phyloP scores from a whole-genome alignment of 2,797 vertebrate species.

The Acanthopagrus latus region DNA sequence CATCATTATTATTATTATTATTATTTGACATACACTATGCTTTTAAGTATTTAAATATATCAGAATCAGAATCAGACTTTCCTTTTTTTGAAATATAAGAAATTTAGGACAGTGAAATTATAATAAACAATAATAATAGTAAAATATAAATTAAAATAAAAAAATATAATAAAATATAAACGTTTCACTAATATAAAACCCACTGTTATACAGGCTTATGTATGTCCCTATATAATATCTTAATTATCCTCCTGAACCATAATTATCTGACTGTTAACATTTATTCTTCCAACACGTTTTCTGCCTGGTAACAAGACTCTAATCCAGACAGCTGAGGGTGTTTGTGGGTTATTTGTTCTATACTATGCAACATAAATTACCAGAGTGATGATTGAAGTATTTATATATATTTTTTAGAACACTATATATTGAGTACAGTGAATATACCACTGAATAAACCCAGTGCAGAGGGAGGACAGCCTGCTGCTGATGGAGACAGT shows the following conservation, averaged over 20 bases:
- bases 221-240: not conserved
- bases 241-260: not conserved
- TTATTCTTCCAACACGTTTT: not conserved
- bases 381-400: not conserved
- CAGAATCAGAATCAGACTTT: no score
- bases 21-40: not conserved
- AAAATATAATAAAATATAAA: no score
- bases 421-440: no score
- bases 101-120: no score
- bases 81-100: no score
- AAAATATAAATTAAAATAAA: no score
- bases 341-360: not conserved
- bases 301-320: not conserved
- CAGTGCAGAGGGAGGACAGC: not conserved
- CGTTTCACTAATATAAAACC: not conserved
- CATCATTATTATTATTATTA: no score
- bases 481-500: constrained; percentile 23
- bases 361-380: not conserved
- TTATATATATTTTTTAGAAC: no score
- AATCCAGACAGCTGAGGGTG: not conserved
- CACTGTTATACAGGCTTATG: not conserved
- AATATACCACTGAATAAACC: not conserved
- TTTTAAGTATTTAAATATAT: not conserved
- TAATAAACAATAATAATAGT: no score
- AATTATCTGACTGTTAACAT: not conserved